A percentile compares a stretch with the other conserved stretches of the same genome.
These are phyloP conservation scores for Sylvilagus floridanus DNA, from an alignment of 2,797 vertebrate genomes.

Conservation along the genomic window DNA sequence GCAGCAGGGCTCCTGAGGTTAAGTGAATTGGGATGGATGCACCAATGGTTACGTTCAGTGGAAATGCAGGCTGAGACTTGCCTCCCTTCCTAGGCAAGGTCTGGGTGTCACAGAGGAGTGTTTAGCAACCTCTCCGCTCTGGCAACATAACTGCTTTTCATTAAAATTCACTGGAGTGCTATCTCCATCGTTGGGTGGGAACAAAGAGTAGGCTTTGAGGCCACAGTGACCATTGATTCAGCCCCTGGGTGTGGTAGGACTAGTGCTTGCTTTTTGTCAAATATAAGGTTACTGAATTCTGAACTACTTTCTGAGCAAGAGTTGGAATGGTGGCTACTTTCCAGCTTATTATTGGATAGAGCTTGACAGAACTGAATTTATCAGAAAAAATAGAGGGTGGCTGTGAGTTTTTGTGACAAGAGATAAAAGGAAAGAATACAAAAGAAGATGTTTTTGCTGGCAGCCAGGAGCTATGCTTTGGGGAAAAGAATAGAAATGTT, in stretches of 20 bases:
- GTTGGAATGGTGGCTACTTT: background rate
- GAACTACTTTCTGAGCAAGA: slow-evolving; percentile 4
- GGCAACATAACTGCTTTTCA: no score
- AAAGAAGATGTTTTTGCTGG: background rate
- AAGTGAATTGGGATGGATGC: background rate
- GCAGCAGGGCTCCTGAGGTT: no score
- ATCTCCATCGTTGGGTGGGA: background rate
- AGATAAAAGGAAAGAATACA: background rate
- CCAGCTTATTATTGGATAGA: background rate
- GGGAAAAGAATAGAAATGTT: background rate
- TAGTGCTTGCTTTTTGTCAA: background rate
- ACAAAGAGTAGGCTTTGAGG: background rate
- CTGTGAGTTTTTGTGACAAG: slow-evolving; percentile 1
- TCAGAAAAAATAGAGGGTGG: slow-evolving; percentile 2
- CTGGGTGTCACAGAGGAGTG: no score
- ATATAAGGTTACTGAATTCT: background rate
- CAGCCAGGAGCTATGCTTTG: background rate
- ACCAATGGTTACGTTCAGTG: background rate
- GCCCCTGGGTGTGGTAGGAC: background rate
- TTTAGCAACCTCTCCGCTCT: no score
- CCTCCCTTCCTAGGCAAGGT: background rate
- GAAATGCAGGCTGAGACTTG: fast-evolving
- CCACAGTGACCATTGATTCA: background rate
- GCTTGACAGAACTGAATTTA: background rate
- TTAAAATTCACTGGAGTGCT: no score